Evolutionary conservation across 2,888 invertebrate genomes (phyloP).

Genomic region (Idaea aversata): DNA sequence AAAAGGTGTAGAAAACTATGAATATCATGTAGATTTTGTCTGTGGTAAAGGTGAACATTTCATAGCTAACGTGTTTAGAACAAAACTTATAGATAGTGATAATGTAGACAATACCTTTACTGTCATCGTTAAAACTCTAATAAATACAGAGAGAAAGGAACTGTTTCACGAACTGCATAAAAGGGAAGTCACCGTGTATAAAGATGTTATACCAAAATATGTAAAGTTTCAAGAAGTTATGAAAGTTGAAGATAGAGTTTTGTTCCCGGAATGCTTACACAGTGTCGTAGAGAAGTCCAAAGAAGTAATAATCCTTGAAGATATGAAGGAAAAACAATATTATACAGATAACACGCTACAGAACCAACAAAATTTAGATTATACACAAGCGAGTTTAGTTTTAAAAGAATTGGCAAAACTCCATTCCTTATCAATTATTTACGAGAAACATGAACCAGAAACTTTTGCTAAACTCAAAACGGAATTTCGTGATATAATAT

Average conservation of each 20-base stretch:
- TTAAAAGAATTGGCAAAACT: conserved; percentile 62
- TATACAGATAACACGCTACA: conserved; percentile 44
- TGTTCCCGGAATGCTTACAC: conserved; percentile 53
- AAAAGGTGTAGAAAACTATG: conserved; percentile 52
- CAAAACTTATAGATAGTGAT: conserved; percentile 48
- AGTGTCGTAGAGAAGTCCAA: conserved; percentile 46
- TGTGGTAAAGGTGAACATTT: conserved; percentile 60
- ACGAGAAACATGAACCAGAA: conserved; percentile 39
- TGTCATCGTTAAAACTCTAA: conserved; percentile 65
- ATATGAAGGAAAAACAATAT: conserved; percentile 53
- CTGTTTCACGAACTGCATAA: conserved; percentile 62
- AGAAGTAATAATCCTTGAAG: conserved; percentile 64
- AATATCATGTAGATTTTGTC: conserved; percentile 61
- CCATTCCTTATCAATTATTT: conserved; percentile 59
- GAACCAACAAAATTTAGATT: conserved; percentile 46
- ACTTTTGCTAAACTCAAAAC: conserved; percentile 37
- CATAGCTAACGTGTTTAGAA: conserved; percentile 65
- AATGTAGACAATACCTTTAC: conserved; percentile 39
- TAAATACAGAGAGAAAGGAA: conserved; percentile 60
- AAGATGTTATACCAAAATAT: conserved; percentile 49
- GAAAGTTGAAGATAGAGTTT: conserved; percentile 37
- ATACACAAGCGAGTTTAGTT: conserved; percentile 43
- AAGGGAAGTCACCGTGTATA: conserved; percentile 60
- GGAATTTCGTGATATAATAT: conserved; percentile 56
- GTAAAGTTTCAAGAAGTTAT: conserved; percentile 45